Conservation (phyloP, 2,888 invertebrate species). For the Rhamphomyia laevipes region DNA sequence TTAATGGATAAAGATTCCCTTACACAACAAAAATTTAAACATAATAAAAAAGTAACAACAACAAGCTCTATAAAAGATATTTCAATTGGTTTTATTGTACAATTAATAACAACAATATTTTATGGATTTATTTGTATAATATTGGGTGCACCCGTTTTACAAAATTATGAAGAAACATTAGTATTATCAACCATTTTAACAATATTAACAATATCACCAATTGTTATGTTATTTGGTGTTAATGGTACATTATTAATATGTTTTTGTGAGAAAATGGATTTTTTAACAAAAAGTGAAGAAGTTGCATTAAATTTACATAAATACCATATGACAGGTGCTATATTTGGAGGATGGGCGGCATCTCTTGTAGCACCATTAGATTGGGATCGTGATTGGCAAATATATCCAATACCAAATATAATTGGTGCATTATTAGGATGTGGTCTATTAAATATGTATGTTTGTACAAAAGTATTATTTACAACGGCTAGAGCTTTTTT, state of each 20-base stretch:
- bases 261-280: slow-evolving; percentile 35
- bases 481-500: slow-evolving; percentile 31
- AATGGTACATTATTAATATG: slow-evolving; percentile 34
- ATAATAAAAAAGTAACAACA: slow-evolving; percentile 24
- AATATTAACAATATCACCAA: slow-evolving; percentile 33
- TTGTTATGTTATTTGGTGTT: slow-evolving; percentile 33
- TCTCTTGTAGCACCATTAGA: slow-evolving; percentile 72
- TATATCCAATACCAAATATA: slow-evolving; percentile 55
- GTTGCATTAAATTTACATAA: slow-evolving; percentile 33
- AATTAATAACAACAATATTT: slow-evolving; percentile 29
- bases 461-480: slow-evolving; percentile 31
- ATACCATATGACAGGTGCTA: slow-evolving; percentile 33
- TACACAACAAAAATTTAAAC: slow-evolving; percentile 24
- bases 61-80: slow-evolving; percentile 30
- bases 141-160: slow-evolving; percentile 36
- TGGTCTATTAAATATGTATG: slow-evolving; percentile 39
- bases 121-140: slow-evolving; percentile 35
- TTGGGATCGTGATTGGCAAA: slow-evolving; percentile 79
- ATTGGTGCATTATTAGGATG: slow-evolving; percentile 49
- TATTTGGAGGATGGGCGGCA: slow-evolving; percentile 67
- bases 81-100: slow-evolving; percentile 27
- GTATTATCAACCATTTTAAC: slow-evolving; percentile 32
- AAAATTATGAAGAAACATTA: slow-evolving; percentile 35
- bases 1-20: slow-evolving; percentile 23
- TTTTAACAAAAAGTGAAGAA: slow-evolving; percentile 32